phyloP scores from a whole-genome alignment of 92 coral and sea anemone genomes.

The Porites lobata region DNA sequence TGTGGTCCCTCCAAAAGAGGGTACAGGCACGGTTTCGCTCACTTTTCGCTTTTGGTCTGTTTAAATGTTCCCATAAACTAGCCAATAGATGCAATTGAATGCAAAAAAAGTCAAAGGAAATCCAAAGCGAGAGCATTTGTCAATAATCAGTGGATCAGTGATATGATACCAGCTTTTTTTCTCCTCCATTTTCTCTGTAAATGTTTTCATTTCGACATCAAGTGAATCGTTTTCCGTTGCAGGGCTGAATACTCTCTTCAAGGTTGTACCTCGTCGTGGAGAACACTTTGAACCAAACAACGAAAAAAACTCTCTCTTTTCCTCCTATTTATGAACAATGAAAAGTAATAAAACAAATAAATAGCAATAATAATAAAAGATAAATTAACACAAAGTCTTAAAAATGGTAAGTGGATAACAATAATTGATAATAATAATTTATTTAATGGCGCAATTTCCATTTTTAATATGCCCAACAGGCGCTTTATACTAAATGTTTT shows the following conservation, averaged over 20 bases:
- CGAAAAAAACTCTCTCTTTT: constrained; percentile 24
- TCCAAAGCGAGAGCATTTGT: constrained; percentile 85
- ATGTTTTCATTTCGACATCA: neutral
- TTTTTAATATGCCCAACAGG: too few relatives aligned
- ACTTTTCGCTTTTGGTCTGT: too few relatives aligned
- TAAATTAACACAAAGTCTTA: neutral
- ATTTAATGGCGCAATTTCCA: too few relatives aligned
- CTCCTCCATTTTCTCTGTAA: neutral
- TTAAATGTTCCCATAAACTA: constrained; percentile 49
- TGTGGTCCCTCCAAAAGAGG: too few relatives aligned
- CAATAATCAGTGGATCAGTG: constrained; percentile 71
- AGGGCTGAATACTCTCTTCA: constrained; percentile 55
- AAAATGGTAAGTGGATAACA: too few relatives aligned
- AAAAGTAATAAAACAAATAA: neutral
- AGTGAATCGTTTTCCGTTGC: constrained; percentile 25
- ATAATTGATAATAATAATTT: too few relatives aligned
- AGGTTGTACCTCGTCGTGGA: constrained; percentile 43
- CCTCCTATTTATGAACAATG: neutral
- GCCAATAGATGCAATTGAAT: constrained; percentile 93
- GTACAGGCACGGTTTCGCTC: too few relatives aligned
- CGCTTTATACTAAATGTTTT: too few relatives aligned
- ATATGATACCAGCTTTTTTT: constrained; percentile 24
- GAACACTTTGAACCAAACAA: constrained; percentile 39
- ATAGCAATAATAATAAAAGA: too few relatives aligned
- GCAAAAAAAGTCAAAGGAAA: constrained; percentile 88